Percentiles rank a stretch among this genome's conserved stretches.
Evolutionary conservation across 2,888 invertebrate species (phyloP).

Genomic region (Miltochrista miniata): DNA sequence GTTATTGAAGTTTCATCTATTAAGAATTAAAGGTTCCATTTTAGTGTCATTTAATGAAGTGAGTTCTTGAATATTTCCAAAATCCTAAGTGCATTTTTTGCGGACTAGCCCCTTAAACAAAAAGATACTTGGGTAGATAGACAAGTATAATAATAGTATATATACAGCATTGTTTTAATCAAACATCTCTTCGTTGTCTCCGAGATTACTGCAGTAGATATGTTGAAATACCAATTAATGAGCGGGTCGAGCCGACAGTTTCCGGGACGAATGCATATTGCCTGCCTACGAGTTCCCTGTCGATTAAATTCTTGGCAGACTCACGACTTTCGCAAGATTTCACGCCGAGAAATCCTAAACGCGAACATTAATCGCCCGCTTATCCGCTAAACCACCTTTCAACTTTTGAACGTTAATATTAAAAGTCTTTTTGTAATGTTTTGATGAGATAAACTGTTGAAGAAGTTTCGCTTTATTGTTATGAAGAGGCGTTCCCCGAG

Average conservation of each 20-base stretch:
- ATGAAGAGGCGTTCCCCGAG: constrained; percentile 48
- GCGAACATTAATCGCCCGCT: constrained; percentile 39
- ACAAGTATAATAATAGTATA: no score
- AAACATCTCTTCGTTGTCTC: constrained; percentile 30
- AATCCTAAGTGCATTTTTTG: no score
- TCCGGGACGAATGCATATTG: constrained; percentile 49
- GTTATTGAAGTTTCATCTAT: no score
- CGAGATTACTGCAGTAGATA: constrained; percentile 41
- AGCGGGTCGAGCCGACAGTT: constrained; percentile 43
- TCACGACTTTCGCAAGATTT: constrained; percentile 6
- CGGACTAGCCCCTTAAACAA: no score
- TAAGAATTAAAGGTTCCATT: no score
- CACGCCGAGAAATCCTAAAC: constrained; percentile 23
- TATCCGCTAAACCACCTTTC: constrained; percentile 30
- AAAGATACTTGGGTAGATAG: no score
- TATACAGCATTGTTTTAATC: constrained; percentile 29
- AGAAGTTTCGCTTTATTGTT: constrained; percentile 63
- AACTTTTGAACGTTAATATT: constrained; percentile 48
- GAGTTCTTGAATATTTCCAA: no score
- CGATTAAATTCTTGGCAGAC: constrained; percentile 67
- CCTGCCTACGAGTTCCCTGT: constrained; percentile 33
- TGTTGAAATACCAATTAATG: constrained; percentile 63
- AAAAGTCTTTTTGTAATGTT: constrained; percentile 52
- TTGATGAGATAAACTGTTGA: constrained; percentile 57
- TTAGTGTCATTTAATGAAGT: no score